Percentiles rank a stretch among this genome's conserved stretches.
These are phyloP conservation scores for Ophioninae sp. DNA, from an alignment of 2,888 invertebrate species.

Conservation along the genomic window DNA sequence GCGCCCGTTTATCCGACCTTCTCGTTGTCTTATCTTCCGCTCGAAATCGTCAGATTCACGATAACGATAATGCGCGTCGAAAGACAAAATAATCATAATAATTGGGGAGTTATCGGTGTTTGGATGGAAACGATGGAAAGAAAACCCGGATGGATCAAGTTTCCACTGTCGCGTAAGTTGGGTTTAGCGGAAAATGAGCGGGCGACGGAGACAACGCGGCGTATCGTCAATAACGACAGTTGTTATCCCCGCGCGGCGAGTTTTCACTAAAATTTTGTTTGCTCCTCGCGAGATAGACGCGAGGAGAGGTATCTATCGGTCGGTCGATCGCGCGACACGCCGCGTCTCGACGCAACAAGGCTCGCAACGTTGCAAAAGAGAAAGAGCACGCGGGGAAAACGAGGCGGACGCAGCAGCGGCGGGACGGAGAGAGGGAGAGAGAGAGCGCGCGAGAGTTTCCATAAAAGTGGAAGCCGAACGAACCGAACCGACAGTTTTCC, in stretches of 20 bases:
- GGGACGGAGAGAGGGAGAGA: conserved; percentile 13
- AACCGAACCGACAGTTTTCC: conserved; percentile 44
- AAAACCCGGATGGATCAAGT: background rate
- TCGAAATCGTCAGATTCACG: background rate
- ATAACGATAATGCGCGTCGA: background rate
- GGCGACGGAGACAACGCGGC: background rate
- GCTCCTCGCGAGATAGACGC: conserved; percentile 41
- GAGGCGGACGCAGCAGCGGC: background rate
- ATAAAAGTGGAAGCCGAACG: conserved; percentile 49
- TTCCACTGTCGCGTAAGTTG: background rate
- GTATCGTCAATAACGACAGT: conserved; percentile 10
- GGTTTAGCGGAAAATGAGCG: background rate
- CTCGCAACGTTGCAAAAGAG: background rate
- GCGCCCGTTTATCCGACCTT: conserved; percentile 20
- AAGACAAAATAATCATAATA: background rate
- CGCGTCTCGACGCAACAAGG: conserved; percentile 27
- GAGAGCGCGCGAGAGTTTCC: conserved; percentile 16
- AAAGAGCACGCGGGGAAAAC: background rate
- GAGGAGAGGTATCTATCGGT: conserved; percentile 42
- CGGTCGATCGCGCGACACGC: conserved; percentile 52
- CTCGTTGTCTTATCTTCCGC: background rate
- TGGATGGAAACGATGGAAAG: background rate
- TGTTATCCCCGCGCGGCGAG: conserved; percentile 4
- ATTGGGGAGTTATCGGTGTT: background rate
- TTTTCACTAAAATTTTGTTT: conserved; percentile 40